Evolutionary conservation across 2,888 invertebrate species (phyloP).

Genomic region (Neoaliturus tenellus): DNA sequence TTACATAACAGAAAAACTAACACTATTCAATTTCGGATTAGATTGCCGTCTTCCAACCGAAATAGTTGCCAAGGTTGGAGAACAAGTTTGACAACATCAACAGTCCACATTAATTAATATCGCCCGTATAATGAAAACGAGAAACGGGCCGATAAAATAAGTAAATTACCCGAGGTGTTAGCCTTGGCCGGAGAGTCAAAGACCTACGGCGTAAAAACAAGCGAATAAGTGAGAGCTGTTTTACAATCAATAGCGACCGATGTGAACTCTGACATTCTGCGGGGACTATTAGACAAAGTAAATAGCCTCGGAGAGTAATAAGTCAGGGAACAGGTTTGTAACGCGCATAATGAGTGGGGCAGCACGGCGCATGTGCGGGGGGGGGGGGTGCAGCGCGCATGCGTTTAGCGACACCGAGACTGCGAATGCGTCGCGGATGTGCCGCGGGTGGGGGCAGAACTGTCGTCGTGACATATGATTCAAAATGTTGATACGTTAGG

Average conservation of each 20-base stretch:
- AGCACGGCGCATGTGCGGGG: background rate
- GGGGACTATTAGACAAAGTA: conserved; percentile 37
- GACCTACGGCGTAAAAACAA: background rate
- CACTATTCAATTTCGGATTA: no score
- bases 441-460: background rate
- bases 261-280: conserved; percentile 43
- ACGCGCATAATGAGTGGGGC: conserved; percentile 24
- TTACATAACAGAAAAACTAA: no score
- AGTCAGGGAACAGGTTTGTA: conserved; percentile 48
- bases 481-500: no score
- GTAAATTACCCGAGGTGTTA: background rate
- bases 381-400: background rate
- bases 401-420: background rate
- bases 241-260: conserved; percentile 22
- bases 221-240: background rate
- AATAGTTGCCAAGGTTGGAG: no score
- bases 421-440: background rate
- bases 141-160: background rate
- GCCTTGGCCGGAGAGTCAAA: background rate
- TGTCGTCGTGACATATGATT: no score
- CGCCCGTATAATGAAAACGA: background rate
- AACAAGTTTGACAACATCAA: background rate
- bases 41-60: no score
- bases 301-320: conserved; percentile 42
- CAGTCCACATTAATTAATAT: background rate